Evolutionary conservation across 2,888 invertebrate genomes (phyloP), one percentile per base, ranked within the genome.

Genomic region (Caenorhabditis becei): DNA sequence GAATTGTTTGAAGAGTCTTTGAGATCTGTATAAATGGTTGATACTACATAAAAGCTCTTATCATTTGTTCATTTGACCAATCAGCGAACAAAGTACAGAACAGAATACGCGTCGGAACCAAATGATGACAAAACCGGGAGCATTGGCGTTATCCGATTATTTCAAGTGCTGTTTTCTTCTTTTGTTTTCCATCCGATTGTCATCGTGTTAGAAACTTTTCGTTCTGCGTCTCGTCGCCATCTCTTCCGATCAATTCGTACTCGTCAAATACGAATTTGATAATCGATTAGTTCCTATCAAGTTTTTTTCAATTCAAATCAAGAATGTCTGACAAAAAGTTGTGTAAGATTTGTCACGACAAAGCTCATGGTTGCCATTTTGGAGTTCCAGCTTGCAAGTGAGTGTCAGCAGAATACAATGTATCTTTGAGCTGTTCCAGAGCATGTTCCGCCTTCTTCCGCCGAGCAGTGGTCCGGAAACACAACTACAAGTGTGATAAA

Each of bases 381-480:
- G 78, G 78, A 24, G 78, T 61, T 4, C 59, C 65, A 23, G 66
- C 61, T 0, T 78, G 78, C 62, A 65, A 61, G 70, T 70, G 20
- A 23, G 62, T 41, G 23, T 32, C 32, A 24, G 14, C 7, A 37
- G 26, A 20, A 14, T 23, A n/a, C 53, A 14, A 18, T 35, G 14
- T 2, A n/a, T 24, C 28, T 26, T 28, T 28, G 18, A 49, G 14
- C 16, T 3, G 2, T 47, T 47, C 2, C 47, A 82, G 87, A 23
- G 87, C 87, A 0, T 89, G 89, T 69, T 89, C 89, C 8, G 88
- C 89, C 0, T 89, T 89, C 49, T 89, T 89, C 67, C 82, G 89
- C 0, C 72, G 89, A 16, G 83, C 88, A 1, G 86, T 89, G 0
- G 86, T 85, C 18, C 74, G 86, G 61, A 88, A 79, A n/a, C 86